phyloP scores from a whole-genome alignment of 2,797 vertebrate species.

The Capromys pilorides region DNA sequence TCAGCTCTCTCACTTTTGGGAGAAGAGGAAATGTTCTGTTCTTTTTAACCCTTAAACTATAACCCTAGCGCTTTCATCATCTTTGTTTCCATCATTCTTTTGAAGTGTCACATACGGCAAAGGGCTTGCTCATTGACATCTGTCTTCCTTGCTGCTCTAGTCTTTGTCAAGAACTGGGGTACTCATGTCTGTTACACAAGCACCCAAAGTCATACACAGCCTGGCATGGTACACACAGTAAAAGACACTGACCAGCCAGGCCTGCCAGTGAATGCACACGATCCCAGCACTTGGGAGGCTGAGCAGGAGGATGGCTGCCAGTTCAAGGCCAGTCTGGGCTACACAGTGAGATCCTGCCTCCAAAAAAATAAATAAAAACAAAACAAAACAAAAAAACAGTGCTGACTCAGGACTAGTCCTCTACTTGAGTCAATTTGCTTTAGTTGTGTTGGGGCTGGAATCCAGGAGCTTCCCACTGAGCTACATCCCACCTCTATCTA shows the following conservation, averaged over 20 bases:
- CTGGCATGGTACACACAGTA: neutral
- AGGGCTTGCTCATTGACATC: neutral
- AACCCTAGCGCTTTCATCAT: neutral
- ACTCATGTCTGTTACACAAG: neutral
- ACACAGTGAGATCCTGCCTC: no score
- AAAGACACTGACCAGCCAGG: neutral
- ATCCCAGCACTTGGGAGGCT: no score
- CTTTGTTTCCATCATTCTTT: neutral
- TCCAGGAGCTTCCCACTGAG: neutral
- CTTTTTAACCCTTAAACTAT: neutral
- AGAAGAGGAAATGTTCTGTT: neutral
- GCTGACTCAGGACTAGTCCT: neutral
- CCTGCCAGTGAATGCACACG: no score
- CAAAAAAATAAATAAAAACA: no score
- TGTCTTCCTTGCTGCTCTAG: neutral
- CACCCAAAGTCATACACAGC: neutral
- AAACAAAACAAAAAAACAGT: no score
- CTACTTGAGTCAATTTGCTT: neutral
- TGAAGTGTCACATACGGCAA: neutral
- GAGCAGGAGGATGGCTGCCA: no score
- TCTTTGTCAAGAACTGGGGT: neutral
- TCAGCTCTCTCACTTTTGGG: neutral
- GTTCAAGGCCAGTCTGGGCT: no score
- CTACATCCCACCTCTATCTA: neutral
- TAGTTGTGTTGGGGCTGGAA: neutral